These are phyloP conservation scores for Nemotelus pantherinus DNA, from an alignment of 2,888 invertebrate species.

Conservation along the genomic window DNA sequence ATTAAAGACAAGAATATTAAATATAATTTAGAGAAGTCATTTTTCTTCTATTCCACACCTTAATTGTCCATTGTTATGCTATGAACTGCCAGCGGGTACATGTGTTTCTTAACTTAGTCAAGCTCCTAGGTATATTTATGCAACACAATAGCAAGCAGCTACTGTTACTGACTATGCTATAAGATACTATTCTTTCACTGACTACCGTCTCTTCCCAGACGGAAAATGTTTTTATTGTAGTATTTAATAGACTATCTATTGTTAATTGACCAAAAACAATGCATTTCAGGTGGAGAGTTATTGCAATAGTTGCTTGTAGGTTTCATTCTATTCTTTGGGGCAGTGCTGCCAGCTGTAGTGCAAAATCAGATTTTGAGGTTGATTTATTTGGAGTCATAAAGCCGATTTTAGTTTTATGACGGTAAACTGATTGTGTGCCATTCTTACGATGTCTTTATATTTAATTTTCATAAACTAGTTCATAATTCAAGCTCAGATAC, in stretches of 20 bases:
- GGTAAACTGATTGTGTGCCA: no score
- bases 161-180: not conserved
- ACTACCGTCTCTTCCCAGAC: constrained; percentile 7
- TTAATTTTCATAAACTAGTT: no score
- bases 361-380: no score
- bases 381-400: no score
- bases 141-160: not conserved
- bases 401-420: no score
- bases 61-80: constrained; percentile 40
- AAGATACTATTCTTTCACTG: constrained; percentile 17
- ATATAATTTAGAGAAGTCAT: constrained; percentile 5
- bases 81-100: constrained; percentile 9
- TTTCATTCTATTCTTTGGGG: not conserved
- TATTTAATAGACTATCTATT: constrained; percentile 21
- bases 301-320: not conserved
- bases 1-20: constrained; percentile 31
- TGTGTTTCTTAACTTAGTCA: constrained; percentile 2
- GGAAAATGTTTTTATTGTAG: constrained; percentile 38
- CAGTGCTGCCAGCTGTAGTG: no score
- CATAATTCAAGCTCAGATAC: no score
- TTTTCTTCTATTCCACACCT: constrained; percentile 27
- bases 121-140: not conserved
- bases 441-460: no score
- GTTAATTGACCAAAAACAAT: constrained; percentile 39
- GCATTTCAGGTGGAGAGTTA: no score